Base-by-base conservation (phyloP, 2,113 vertebrate species). In the Benitochromis conjunctus region DNA sequence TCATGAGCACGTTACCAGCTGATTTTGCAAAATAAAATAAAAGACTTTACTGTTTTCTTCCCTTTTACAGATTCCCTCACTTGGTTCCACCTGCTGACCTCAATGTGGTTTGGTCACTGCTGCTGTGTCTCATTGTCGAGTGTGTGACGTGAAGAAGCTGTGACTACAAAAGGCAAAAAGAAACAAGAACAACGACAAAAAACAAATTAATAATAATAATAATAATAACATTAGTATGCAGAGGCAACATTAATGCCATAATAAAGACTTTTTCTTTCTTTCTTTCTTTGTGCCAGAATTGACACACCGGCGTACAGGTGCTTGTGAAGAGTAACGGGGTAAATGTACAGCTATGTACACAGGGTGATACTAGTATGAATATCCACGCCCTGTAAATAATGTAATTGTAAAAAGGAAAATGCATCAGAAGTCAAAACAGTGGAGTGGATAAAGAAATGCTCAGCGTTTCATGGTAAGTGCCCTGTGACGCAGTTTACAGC, bases 71-170 rank as follows among this genome's bases (percentile, higher is more conserved):
- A 24, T 36, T 48, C 19, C 21, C 5, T 62, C 31, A 43, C 85
- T 56, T 80, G 78, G 34, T 26, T 86, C 64, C 84, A 66, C 36
- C 81, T 4, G 48, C 57, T 86, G 87, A 66, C 80, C 79, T 83
- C 18, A 6, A 21, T 54, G 80, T 51, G 62, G 12, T 54, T 43
- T 9, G 62, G 81, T 36, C 89, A 43, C 66, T 53, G 80, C 53
- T 78, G 64, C 13, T 9, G n/a, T 78, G 53, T 77, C 53, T 36
- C 21, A 19, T 19, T 3, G 5, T 7, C 11, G 34, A 51, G 66
- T 81, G 26, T 80, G 69, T 51, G 41, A 56, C 14, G 81, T 43
- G 10, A 71, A 58, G 1, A 81, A 53, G 85, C 93, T 93, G 88
- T 4, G 4, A 85, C 53, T 31, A 53, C 6, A 43, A 46, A 64